Percentiles rank a stretch among this genome's conserved stretches.
Evolutionary conservation across 1,140 invertebrate genomes (phyloP).

Genomic region (Laodelphax striatellus): DNA sequence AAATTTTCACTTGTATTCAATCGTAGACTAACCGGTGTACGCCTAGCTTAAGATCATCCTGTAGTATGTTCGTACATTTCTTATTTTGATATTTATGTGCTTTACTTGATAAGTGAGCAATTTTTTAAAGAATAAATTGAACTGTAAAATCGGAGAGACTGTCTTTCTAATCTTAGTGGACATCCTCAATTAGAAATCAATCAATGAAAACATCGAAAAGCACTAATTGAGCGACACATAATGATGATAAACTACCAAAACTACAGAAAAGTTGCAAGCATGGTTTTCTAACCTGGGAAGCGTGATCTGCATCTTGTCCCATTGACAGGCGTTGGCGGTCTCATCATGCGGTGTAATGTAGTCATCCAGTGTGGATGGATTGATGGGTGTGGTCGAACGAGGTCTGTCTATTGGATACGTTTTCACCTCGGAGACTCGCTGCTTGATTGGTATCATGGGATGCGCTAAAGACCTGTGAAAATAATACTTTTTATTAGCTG

Average conservation of each 20-base stretch:
- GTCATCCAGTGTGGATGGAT: conserved; percentile 65
- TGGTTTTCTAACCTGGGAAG: conserved; percentile 37
- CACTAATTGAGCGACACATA: neutral
- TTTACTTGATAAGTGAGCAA: no score
- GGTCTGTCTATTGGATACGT: conserved; percentile 79
- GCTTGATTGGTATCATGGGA: conserved; percentile 66
- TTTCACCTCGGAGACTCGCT: conserved; percentile 52
- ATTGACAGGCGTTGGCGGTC: conserved; percentile 28
- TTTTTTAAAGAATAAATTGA: no score
- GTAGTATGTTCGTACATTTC: no score
- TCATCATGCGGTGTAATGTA: conserved; percentile 31
- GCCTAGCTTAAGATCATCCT: no score
- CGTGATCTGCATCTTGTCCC: conserved; percentile 55
- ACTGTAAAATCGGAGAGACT: no score
- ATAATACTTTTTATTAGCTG: neutral
- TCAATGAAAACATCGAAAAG: neutral
- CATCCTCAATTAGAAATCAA: no score
- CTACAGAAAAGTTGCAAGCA: no score
- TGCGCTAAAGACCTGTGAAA: conserved; percentile 51
- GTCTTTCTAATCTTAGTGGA: no score
- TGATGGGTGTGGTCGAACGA: conserved; percentile 70
- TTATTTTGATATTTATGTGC: no score
- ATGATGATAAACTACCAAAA: no score
- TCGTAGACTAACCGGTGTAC: no score
- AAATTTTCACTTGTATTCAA: no score